Evolutionary conservation across 2,888 invertebrate species (phyloP).

Genomic region (Lasioglossum pauxillum): DNA sequence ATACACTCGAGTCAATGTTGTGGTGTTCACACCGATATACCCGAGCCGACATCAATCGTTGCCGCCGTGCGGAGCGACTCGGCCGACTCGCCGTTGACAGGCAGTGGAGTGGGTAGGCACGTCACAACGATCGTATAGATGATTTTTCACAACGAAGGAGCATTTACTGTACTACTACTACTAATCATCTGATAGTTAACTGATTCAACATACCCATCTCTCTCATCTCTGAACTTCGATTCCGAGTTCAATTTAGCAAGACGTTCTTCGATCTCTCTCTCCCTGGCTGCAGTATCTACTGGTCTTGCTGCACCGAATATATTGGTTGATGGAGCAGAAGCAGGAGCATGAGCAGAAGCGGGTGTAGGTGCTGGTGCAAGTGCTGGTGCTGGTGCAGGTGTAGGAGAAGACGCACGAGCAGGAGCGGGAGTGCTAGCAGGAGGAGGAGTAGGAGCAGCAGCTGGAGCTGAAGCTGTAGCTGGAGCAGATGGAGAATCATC

Average conservation of each 20-base stretch:
- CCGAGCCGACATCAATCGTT: too few species aligned
- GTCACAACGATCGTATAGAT: too few species aligned
- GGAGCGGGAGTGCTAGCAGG: constrained; percentile 75
- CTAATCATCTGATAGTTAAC: background rate
- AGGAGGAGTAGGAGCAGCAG: constrained; percentile 78
- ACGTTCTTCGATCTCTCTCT: constrained; percentile 96
- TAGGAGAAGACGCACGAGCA: constrained; percentile 80
- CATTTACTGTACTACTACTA: too few species aligned
- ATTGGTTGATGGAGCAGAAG: constrained; percentile 88
- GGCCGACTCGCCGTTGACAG: too few species aligned
- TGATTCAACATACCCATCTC: constrained; percentile 64
- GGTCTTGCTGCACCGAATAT: constrained; percentile 98
- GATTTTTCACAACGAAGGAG: too few species aligned
- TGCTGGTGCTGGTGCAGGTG: constrained; percentile 76
- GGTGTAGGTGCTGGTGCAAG: constrained; percentile 76
- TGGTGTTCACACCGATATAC: too few species aligned
- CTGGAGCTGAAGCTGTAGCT: constrained; percentile 61
- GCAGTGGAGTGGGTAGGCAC: too few species aligned
- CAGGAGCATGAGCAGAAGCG: constrained; percentile 74
- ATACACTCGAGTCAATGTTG: too few species aligned
- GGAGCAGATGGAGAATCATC: constrained; percentile 43
- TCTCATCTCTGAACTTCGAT: constrained; percentile 77
- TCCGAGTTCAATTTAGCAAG: constrained; percentile 86
- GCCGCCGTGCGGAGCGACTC: too few species aligned
- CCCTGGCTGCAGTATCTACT: constrained; percentile 96